Percentiles rank a stretch among this genome's conserved stretches.
Evolutionary conservation across 2,797 vertebrate species (phyloP).

Genomic region (Ciconia nigra): DNA sequence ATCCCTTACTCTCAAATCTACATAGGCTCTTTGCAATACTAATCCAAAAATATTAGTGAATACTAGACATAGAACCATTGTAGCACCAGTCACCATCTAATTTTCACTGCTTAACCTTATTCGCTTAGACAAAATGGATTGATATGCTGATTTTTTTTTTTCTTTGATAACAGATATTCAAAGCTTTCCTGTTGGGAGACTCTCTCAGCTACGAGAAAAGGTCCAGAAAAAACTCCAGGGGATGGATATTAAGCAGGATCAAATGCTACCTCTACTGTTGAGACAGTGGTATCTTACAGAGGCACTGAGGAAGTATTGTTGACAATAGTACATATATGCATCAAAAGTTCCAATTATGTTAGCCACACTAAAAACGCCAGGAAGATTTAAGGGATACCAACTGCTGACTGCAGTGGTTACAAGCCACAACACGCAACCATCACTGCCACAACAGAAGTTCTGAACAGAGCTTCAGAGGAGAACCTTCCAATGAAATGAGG

Average conservation of each 20-base stretch:
- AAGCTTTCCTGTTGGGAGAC: neutral
- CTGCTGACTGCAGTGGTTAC: neutral
- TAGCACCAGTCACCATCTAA: neutral
- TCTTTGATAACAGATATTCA: neutral
- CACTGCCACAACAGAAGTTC: neutral
- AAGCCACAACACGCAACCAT: neutral
- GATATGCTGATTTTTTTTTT: neutral
- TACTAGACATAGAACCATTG: neutral
- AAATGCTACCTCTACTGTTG: neutral
- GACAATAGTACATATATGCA: accelerated
- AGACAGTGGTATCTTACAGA: neutral
- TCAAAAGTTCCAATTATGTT: neutral
- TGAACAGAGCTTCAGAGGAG: neutral
- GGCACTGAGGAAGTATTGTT: neutral
- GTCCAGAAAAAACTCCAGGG: neutral
- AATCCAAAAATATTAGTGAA: neutral
- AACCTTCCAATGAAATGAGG: neutral
- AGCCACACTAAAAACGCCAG: neutral
- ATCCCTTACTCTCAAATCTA: neutral
- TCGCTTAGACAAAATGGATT: neutral
- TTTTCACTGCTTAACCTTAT: neutral
- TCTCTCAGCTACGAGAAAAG: neutral
- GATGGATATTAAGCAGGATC: neutral
- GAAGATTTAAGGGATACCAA: neutral
- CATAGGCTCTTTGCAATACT: neutral